phyloP scores from a whole-genome alignment of 2,113 vertebrate genomes.

The Mellivora capensis region DNA sequence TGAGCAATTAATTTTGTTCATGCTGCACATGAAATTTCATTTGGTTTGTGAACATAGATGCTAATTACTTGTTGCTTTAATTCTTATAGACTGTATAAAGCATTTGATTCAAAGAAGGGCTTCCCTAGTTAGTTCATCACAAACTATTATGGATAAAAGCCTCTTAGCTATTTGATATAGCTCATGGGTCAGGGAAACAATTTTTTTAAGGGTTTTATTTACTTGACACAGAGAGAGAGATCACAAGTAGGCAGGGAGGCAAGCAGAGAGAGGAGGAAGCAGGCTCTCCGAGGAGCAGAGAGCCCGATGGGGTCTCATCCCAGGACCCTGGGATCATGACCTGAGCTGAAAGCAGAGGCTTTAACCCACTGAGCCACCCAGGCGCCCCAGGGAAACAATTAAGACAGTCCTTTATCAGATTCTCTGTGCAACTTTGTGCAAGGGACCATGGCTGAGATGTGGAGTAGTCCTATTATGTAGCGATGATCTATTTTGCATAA shows the following conservation, averaged over 20 bases:
- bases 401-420: not conserved
- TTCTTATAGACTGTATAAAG: not conserved
- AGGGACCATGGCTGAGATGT: not conserved
- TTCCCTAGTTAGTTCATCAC: not conserved
- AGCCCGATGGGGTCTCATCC: too few species aligned
- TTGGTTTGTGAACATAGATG: not conserved
- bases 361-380: too few species aligned
- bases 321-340: too few species aligned
- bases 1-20: not conserved
- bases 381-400: not conserved
- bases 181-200: not conserved
- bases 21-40: not conserved
- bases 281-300: too few species aligned
- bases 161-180: not conserved
- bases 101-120: not conserved
- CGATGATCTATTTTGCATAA: not conserved
- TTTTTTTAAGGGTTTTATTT: too few species aligned
- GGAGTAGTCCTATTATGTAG: not conserved
- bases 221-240: too few species aligned
- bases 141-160: not conserved
- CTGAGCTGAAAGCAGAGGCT: too few species aligned
- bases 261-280: too few species aligned
- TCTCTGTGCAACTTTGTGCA: not conserved
- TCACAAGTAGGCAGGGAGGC: too few species aligned
- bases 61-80: not conserved